Evolutionary conservation across 1,140 invertebrate genomes (phyloP).

Genomic region (Trachymyrmex cornetzi): DNA sequence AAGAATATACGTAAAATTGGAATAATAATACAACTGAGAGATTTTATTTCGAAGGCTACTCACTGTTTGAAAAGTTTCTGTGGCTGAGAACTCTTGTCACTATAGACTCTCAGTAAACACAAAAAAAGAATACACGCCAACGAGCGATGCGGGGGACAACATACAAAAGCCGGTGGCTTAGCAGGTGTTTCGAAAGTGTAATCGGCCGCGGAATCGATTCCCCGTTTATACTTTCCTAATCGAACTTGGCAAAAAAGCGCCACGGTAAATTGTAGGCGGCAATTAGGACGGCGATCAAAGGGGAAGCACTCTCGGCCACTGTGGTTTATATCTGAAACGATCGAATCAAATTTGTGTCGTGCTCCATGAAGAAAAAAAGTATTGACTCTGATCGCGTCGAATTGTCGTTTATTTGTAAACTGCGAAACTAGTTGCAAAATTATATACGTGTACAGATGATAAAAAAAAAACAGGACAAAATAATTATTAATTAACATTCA

Average conservation of each 20-base stretch:
- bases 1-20: not conserved
- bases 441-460: not conserved
- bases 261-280: slow-evolving; percentile 62
- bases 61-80: not conserved
- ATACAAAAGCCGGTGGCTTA: slow-evolving; percentile 21
- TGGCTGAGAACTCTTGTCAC: not conserved
- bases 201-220: slow-evolving; percentile 53
- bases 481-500: not conserved
- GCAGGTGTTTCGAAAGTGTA: slow-evolving; percentile 67
- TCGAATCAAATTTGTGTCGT: slow-evolving; percentile 56
- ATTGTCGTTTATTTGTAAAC: slow-evolving; percentile 7
- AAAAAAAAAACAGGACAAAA: not conserved
- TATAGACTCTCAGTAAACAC: not conserved
- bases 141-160: slow-evolving; percentile 13
- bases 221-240: slow-evolving; percentile 48
- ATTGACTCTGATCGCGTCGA: not conserved
- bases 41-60: not conserved
- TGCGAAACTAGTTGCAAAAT: not conserved
- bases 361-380: not conserved
- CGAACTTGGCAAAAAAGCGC: slow-evolving; percentile 46
- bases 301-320: slow-evolving; percentile 49
- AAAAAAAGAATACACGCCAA: slow-evolving; percentile 5
- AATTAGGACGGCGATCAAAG: slow-evolving; percentile 74
- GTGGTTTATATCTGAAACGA: slow-evolving; percentile 53
- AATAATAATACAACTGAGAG: not conserved